Base-by-base conservation (phyloP, 2,888 invertebrate species). In the Pristionchus exspectatus region DNA sequence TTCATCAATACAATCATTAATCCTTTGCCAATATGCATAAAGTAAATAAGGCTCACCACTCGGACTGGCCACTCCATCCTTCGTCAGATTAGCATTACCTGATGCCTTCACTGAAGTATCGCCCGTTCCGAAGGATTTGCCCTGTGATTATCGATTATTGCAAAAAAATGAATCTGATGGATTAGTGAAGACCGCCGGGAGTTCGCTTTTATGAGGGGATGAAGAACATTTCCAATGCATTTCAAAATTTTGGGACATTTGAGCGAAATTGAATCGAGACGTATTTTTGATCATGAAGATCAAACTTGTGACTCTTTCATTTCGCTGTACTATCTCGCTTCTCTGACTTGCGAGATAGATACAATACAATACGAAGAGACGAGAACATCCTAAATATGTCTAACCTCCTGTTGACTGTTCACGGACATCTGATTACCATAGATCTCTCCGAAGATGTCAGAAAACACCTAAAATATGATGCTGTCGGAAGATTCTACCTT, bases 371-470 rank as follows among this genome's bases (percentile, higher is more conserved):
- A 81, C 30, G 18, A n/a, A 54, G 5, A 38, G 38, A 38, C 2
- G 38, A 38, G 38, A 38, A 38, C 38, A 38, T 38, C 38, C 38
- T 38, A 2, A 38, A 3, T 9, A 50, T 50, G 9, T 54, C 72
- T 24, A 44, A 90, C 90, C 66, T 91, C 89, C 74, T 92, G 91
- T 85, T 87, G 88, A 44, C 72, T 90, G 69, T 83, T 66, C 30
- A 92, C 87, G 0, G 90, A 85, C 89, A 90, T 91, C 33, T 92
- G 90, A 50, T 92, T 90, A 18, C 93, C 92, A 30, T 91, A 89
- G 5, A 93, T 91, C 4, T 91, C 92, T 10, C 93, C 92, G 87
- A 91, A 91, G 77, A 93, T 93, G 33, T 92, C 91, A 1, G 93
- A 91, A 63, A 90, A 91, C 21, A 93, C 92, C 87, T 66, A 10